These are phyloP conservation scores for Thunnus maccoyii DNA, from an alignment of 2,113 vertebrate genomes.

Conservation along the genomic window DNA sequence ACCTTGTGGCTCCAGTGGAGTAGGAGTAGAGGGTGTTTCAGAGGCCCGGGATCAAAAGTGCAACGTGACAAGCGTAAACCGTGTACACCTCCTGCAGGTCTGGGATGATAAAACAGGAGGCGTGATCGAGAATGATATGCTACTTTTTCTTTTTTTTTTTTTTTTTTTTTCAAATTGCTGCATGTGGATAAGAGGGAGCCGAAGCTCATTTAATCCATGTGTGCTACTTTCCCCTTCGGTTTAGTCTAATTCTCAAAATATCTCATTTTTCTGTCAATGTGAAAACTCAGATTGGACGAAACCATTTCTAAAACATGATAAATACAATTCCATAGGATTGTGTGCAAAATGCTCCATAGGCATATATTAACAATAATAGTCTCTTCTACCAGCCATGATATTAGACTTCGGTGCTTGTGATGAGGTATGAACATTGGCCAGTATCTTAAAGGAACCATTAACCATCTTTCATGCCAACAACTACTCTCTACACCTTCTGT, in stretches of 20 bases:
- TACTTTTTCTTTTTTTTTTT: conserved; percentile 51
- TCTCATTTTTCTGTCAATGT: conserved; percentile 12
- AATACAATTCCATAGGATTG: conserved; percentile 83
- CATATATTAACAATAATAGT: conserved; percentile 68
- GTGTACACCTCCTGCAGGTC: conserved; percentile 39
- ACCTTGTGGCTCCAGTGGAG: conserved; percentile 43
- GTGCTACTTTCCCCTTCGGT: conserved; percentile 73
- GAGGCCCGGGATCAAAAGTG: conserved; percentile 72
- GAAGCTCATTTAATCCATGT: conserved; percentile 56
- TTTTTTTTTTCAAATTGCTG: conserved; percentile 35
- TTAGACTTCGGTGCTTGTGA: conserved; percentile 62
- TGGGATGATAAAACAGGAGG: conserved; percentile 52
- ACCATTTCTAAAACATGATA: conserved; percentile 57
- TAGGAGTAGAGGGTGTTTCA: conserved; percentile 40
- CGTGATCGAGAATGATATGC: conserved; percentile 61
- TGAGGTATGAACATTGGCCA: conserved; percentile 75
- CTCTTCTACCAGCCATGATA: conserved; percentile 60
- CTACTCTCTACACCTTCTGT: conserved; percentile 1
- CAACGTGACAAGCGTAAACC: conserved; percentile 70
- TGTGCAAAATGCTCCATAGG: conserved; percentile 81
- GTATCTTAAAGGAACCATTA: conserved; percentile 51
- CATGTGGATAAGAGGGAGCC: conserved; percentile 56
- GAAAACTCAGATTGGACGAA: conserved; percentile 43
- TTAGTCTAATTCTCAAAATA: conserved; percentile 47
- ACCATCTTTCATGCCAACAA: conserved; percentile 51